phyloP scores from a whole-genome alignment of 2,888 invertebrate species.

The Rotaria sp. region DNA sequence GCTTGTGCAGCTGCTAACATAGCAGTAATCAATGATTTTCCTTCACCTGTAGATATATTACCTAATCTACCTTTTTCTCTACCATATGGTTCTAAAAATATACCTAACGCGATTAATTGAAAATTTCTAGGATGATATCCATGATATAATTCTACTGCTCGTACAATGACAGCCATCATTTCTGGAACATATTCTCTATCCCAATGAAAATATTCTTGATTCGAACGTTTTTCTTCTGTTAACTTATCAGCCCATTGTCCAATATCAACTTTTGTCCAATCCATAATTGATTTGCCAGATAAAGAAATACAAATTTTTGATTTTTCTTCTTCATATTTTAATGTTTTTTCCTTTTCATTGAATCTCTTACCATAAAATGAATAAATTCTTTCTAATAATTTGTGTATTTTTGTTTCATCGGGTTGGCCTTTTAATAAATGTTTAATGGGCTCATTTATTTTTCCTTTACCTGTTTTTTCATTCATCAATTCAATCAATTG shows the following conservation, averaged over 20 bases:
- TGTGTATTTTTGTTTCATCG: not conserved
- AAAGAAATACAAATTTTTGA: no score
- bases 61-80: no score
- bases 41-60: not conserved
- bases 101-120: not conserved
- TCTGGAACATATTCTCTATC: not conserved
- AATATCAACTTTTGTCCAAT: not conserved
- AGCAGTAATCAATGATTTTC: not conserved
- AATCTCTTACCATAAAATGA: not conserved
- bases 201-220: not conserved
- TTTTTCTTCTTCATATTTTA: no score
- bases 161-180: not conserved
- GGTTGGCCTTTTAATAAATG: not conserved
- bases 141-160: not conserved
- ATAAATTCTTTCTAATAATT: not conserved
- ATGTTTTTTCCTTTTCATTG: not conserved
- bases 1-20: not conserved
- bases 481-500: not conserved
- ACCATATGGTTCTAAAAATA: no score
- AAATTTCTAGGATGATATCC: not conserved
- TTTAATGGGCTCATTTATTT: not conserved
- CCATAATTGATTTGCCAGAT: no score
- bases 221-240: not conserved
- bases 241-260: not conserved
- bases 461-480: not conserved